Conservation (phyloP, 2,797 vertebrate species). For the Poeciliopsis presidionis region DNA sequence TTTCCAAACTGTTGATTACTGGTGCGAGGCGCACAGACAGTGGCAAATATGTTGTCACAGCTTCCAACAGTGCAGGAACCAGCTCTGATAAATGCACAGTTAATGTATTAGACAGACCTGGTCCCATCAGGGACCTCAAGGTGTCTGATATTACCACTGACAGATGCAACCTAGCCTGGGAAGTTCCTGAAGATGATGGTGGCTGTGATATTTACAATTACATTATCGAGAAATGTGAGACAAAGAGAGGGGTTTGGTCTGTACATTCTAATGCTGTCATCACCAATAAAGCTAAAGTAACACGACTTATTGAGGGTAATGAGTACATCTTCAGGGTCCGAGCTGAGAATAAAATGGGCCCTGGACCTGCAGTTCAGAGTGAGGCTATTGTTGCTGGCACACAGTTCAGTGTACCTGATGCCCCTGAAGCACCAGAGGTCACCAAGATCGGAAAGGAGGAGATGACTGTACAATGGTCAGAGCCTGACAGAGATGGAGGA, state of each 20-base stretch:
- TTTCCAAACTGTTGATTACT: slow-evolving; percentile 88
- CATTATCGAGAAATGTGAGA: slow-evolving; percentile 98
- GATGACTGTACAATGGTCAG: slow-evolving; percentile 95
- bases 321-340: slow-evolving; percentile 97
- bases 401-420: slow-evolving; percentile 89
- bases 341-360: slow-evolving; percentile 98
- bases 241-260: slow-evolving; percentile 96
- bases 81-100: slow-evolving; percentile 88
- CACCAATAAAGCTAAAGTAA: slow-evolving; percentile 87
- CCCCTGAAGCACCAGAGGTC: slow-evolving; percentile 92
- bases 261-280: slow-evolving; percentile 91
- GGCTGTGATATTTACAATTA: slow-evolving; percentile 99
- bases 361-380: slow-evolving; percentile 93
- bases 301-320: slow-evolving; percentile 95
- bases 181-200: slow-evolving; percentile 93
- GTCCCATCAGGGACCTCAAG: slow-evolving; percentile 90
- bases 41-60: slow-evolving; percentile 91
- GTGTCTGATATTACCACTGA: slow-evolving; percentile 90
- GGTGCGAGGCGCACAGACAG: slow-evolving; percentile 90
- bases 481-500: slow-evolving; percentile 94
- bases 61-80: slow-evolving; percentile 89
- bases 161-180: slow-evolving; percentile 92
- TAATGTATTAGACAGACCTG: slow-evolving; percentile 94
- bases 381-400: slow-evolving; percentile 92
- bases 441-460: slow-evolving; percentile 92